Conservation (phyloP, 2,888 invertebrate genomes). For the Agriopis aurantiaria region DNA sequence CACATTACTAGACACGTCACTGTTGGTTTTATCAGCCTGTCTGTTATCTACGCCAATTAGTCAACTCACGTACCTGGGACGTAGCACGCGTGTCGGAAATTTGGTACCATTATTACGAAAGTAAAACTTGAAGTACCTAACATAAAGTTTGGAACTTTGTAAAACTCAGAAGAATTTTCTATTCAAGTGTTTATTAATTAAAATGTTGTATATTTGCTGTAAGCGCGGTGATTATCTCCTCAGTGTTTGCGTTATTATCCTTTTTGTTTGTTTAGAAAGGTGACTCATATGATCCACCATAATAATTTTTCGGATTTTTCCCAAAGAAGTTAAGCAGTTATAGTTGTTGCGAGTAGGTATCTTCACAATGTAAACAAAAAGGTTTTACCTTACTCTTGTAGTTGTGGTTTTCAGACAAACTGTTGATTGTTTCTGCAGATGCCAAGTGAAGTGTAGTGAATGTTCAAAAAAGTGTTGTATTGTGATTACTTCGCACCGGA, state of each 20-base stretch:
- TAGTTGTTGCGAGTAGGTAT: background rate
- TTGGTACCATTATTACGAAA: slow-evolving; percentile 5
- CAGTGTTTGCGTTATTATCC: background rate
- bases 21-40: slow-evolving; percentile 25
- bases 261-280: background rate
- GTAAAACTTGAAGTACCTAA: background rate
- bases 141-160: background rate
- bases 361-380: background rate
- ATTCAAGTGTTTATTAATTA: too few species aligned
- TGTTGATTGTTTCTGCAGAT: background rate
- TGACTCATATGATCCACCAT: background rate
- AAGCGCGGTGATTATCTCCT: too few species aligned
- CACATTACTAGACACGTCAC: slow-evolving; percentile 29
- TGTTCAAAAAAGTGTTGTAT: slow-evolving; percentile 66
- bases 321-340: background rate
- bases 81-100: slow-evolving; percentile 15
- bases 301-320: background rate
- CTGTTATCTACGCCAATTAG: slow-evolving; percentile 36
- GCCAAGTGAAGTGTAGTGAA: slow-evolving; percentile 35
- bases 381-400: background rate
- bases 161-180: background rate
- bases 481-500: slow-evolving; percentile 62
- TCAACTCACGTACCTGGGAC: slow-evolving; percentile 22
- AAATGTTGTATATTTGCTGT: too few species aligned
- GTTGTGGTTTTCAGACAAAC: background rate